Evolutionary conservation across 1,140 invertebrate species (phyloP).

Genomic region (Scaptomyza graminum): DNA sequence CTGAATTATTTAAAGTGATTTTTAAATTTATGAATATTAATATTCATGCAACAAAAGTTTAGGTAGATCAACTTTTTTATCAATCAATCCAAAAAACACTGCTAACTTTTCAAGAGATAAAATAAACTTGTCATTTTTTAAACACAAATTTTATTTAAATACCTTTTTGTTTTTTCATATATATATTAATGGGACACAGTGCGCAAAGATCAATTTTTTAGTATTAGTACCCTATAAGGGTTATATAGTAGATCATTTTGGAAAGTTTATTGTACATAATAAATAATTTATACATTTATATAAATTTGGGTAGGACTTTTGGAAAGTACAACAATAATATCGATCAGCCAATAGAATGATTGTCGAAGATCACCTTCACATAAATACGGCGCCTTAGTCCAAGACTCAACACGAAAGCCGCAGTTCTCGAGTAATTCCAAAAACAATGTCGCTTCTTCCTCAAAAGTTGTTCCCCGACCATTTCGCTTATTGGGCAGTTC

Average conservation of each 20-base stretch:
- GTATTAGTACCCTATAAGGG: neutral
- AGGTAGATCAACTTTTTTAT: neutral
- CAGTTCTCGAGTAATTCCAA: constrained; percentile 80
- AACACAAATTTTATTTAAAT: neutral
- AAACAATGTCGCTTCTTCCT: constrained; percentile 74
- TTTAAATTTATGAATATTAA: neutral
- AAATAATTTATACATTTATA: neutral
- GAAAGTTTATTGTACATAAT: constrained; percentile 18
- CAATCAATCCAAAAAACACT: neutral
- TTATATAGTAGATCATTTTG: neutral
- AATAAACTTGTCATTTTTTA: neutral
- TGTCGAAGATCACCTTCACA: constrained; percentile 95
- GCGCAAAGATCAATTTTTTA: neutral
- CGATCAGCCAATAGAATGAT: constrained; percentile 94
- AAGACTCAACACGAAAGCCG: constrained; percentile 89
- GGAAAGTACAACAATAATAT: constrained; percentile 90
- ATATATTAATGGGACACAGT: too few species aligned
- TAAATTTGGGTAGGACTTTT: constrained; percentile 54
- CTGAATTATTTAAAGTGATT: too few species aligned
- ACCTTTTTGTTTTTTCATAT: neutral
- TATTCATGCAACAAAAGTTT: neutral
- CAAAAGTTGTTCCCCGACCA: constrained; percentile 64
- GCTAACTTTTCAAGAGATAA: neutral
- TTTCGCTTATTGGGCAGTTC: constrained; percentile 43
- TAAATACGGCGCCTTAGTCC: constrained; percentile 95